Base-by-base conservation (phyloP, 2,797 vertebrate genomes). In the Serranus cabrilla region DNA sequence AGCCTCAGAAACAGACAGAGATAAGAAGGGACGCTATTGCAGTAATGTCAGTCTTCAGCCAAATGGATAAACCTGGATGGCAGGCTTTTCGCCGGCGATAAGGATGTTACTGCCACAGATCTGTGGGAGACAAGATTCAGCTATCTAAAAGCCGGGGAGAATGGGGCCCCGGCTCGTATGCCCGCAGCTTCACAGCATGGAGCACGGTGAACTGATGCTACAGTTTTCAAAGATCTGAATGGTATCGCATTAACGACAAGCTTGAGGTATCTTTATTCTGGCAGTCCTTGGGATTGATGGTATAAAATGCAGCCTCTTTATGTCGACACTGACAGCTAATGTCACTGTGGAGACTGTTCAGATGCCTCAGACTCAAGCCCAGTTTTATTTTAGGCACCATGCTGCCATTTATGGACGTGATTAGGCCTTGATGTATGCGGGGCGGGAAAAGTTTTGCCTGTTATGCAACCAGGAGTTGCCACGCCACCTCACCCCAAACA, bases 21-120 rank as follows among this genome's bases (percentile, higher is more conserved):
- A 93, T 93, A 91, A 92, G 85, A 54, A 49, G 73, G 68, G 73
- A 72, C 39, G 57, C 71, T 58, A 49, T 47, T 68, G 87, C 78
- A 17, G 81, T 89, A 80, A 91, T 86, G 91, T 89, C 89, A 89
- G 87, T 81, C 87, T 85, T 91, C 87, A 86, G 84, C 91, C 90
- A 80, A 90, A 90, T 63, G 87, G 89, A 91, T 91, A 90, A 90
- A 91, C 90, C 84, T 75, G 81, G 82, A 88, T 83, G 86, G 80
- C 76, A 76, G 89, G 83, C 84, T 84, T 89, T 90, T 87, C 67
- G 10, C 75, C 11, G 12, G 20, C 21, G 87, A 91, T 91, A 92
- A 90, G 89, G 68, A 84, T 77, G 88, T 79, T 80, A 69, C 66
- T 58, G 74, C 82, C 80, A 71, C 84, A 82, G 91, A 93, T 92